A percentile compares a stretch with the other conserved stretches of the same genome.
Evolutionary conservation across 2,113 vertebrate genomes (phyloP).

Genomic region (Anguilla rostrata): DNA sequence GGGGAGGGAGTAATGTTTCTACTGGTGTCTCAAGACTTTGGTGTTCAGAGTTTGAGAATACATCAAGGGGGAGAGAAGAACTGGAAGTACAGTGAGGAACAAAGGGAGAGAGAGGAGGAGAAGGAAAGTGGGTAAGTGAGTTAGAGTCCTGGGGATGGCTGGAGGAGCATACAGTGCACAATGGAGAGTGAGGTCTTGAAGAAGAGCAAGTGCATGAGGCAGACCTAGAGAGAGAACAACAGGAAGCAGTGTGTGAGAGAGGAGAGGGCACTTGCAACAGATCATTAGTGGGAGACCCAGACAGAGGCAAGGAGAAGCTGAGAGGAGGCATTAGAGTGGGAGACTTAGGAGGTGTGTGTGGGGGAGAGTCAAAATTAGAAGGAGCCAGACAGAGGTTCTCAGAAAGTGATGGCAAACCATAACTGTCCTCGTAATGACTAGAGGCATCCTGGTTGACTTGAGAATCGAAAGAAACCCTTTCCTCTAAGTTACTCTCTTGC

Average conservation of each 20-base stretch:
- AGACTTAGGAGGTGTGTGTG: slow-evolving; percentile 3
- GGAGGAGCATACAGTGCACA: not conserved
- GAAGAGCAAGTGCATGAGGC: not conserved
- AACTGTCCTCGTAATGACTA: not conserved
- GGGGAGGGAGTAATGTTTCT: slow-evolving; percentile 7
- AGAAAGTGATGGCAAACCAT: not conserved
- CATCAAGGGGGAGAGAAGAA: slow-evolving; percentile 12
- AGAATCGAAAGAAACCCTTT: not conserved
- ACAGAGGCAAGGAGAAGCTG: not conserved
- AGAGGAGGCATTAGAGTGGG: not conserved
- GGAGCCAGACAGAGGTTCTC: not conserved
- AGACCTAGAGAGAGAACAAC: not conserved
- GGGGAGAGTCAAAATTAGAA: not conserved
- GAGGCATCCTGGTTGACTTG: not conserved
- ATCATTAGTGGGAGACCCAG: slow-evolving; percentile 12
- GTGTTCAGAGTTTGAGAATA: not conserved
- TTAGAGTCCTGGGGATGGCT: not conserved
- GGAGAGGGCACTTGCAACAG: slow-evolving; percentile 18
- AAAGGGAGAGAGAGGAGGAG: not conserved
- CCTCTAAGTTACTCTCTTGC: not conserved
- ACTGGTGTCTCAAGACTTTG: not conserved
- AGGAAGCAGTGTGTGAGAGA: not conserved
- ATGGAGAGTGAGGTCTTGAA: not conserved
- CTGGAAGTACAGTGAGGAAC: not conserved
- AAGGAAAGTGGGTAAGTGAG: not conserved